phyloP scores from a whole-genome alignment of 2,888 invertebrate species.

The Choristoneura rosaceana region DNA sequence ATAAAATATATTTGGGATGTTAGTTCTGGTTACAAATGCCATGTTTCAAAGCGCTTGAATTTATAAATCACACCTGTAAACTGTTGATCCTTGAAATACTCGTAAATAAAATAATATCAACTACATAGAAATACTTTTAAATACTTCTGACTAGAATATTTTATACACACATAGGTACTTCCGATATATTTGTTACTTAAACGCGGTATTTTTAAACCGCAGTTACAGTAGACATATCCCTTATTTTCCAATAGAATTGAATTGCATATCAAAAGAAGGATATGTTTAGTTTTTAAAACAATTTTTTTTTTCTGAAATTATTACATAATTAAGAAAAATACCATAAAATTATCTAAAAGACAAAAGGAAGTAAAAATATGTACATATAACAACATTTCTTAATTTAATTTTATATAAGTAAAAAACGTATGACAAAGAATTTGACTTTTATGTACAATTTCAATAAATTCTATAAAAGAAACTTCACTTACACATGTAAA shows the following conservation, averaged over 20 bases:
- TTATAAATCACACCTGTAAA: not conserved
- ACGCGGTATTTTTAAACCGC: not conserved
- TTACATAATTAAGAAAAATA: not conserved
- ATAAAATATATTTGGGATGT: not conserved
- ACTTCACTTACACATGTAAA: slow-evolving; percentile 5
- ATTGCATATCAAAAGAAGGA: not conserved
- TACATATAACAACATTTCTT: not conserved
- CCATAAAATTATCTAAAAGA: not conserved
- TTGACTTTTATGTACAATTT: not conserved
- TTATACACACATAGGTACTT: slow-evolving; percentile 46
- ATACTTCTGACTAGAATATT: slow-evolving; percentile 70
- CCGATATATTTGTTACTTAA: not conserved
- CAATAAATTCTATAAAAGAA: not conserved
- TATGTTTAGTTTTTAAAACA: not conserved
- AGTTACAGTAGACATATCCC: not conserved
- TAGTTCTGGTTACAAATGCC: not conserved
- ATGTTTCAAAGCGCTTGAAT: not conserved
- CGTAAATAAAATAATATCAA: slow-evolving; percentile 45
- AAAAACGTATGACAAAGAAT: not conserved
- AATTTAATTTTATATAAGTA: not conserved
- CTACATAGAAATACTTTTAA: slow-evolving; percentile 51
- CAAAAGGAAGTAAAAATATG: not conserved
- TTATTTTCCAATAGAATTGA: not conserved
- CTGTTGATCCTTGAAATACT: not conserved
- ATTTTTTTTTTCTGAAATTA: not conserved